These are phyloP conservation scores for Acleris cristana DNA, from an alignment of 2,888 invertebrate genomes.

Conservation along the genomic window DNA sequence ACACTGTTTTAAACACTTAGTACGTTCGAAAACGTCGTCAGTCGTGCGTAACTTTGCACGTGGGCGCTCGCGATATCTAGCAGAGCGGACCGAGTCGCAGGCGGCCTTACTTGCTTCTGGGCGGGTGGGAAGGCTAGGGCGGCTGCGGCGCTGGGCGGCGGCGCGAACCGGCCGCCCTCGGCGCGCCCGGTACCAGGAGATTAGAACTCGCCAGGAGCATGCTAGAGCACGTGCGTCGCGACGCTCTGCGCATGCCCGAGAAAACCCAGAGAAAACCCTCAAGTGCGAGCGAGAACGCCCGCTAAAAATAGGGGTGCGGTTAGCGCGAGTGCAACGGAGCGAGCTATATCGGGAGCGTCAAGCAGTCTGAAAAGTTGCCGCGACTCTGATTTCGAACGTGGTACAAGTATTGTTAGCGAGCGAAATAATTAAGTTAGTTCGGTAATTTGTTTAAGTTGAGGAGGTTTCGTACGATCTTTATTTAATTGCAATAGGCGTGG, in stretches of 20 bases:
- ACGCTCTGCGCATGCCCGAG: constrained; percentile 75
- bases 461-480: constrained; percentile 28
- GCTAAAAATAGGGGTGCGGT: constrained; percentile 69
- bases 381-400: constrained; percentile 46
- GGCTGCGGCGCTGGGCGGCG: constrained; percentile 70
- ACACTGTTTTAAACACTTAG: constrained; percentile 50
- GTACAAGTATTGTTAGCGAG: constrained; percentile 42
- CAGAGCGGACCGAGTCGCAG: constrained; percentile 71
- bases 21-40: constrained; percentile 41
- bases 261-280: constrained; percentile 71
- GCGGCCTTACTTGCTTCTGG: constrained; percentile 76
- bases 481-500: constrained; percentile 5
- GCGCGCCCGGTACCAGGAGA: constrained; percentile 81
- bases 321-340: constrained; percentile 60
- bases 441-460: constrained; percentile 29
- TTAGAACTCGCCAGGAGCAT: constrained; percentile 61
- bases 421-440: constrained; percentile 40
- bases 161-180: constrained; percentile 80
- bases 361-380: constrained; percentile 76
- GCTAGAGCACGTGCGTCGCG: constrained; percentile 68
- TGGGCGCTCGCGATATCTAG: constrained; percentile 58
- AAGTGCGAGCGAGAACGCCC: constrained; percentile 58
- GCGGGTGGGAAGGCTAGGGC: constrained; percentile 70
- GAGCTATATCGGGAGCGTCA: constrained; percentile 77
- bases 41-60: constrained; percentile 68